These are phyloP conservation scores for Ernsta delagoae DNA, from an alignment of 2,888 invertebrate genomes.

Conservation along the genomic window DNA sequence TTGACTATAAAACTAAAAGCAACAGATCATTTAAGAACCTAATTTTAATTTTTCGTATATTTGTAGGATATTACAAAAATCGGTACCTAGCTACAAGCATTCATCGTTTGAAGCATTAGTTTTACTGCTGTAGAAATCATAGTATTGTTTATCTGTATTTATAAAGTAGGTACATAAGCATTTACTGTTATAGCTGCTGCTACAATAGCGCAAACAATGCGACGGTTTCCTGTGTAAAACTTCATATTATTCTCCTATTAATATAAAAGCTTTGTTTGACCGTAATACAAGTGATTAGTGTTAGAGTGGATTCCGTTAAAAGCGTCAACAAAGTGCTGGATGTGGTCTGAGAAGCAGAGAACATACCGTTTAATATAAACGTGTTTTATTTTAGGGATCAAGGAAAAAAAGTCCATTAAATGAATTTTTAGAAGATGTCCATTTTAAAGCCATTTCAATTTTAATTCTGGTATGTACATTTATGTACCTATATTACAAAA, in stretches of 20 bases:
- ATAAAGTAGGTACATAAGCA: neutral
- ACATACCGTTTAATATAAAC: no score
- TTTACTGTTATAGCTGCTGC: neutral
- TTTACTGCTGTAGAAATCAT: no score
- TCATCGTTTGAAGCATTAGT: no score
- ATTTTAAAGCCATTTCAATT: no score
- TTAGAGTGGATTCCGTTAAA: conserved; percentile 6
- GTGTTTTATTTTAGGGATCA: no score
- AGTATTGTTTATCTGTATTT: neutral
- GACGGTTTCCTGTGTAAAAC: neutral
- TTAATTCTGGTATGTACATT: no score
- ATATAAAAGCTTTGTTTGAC: conserved; percentile 9
- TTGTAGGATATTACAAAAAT: neutral
- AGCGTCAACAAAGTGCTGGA: conserved; percentile 3
- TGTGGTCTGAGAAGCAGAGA: neutral
- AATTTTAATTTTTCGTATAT: no score
- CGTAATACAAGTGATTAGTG: neutral
- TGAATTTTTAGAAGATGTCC: no score
- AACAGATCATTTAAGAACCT: no score
- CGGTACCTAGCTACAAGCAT: neutral
- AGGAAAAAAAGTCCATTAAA: no score
- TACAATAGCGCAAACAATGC: neutral
- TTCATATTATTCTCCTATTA: neutral
- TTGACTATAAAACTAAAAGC: no score
- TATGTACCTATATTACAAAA: no score